These are phyloP conservation scores for Hippocampus barbouri DNA, from an alignment of 2,113 vertebrate genomes.

Conservation along the genomic window DNA sequence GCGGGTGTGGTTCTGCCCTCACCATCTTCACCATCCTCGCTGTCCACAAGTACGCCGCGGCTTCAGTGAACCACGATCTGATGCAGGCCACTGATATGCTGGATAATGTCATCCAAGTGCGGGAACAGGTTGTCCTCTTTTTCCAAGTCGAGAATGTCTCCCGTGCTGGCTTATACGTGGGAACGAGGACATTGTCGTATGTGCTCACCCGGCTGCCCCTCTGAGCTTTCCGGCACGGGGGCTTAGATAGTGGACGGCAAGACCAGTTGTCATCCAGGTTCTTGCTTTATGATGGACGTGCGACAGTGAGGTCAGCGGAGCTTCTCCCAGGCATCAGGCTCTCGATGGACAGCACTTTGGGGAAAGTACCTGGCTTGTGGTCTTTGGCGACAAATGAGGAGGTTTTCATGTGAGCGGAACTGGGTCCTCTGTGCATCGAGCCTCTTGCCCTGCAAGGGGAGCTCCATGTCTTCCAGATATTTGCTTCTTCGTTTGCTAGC, in stretches of 20 bases:
- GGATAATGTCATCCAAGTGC: too few relatives aligned
- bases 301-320: constrained; percentile 61
- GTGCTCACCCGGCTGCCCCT: constrained; percentile 79
- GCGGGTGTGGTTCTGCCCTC: constrained; percentile 81
- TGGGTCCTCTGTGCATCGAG: constrained; percentile 73
- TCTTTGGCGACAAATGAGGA: constrained; percentile 92
- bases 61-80: constrained; percentile 85
- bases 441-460: constrained; percentile 73
- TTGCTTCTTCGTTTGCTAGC: constrained; percentile 81
- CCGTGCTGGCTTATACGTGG: too few relatives aligned
- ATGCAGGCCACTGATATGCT: too few relatives aligned
- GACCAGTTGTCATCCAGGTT: constrained; percentile 39
- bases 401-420: constrained; percentile 88
- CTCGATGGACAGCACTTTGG: constrained; percentile 95
- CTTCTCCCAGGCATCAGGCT: constrained; percentile 83
- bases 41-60: constrained; percentile 78
- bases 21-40: constrained; percentile 63
- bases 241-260: constrained; percentile 53
- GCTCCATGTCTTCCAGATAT: constrained; percentile 81
- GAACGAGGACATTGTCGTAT: too few relatives aligned
- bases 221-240: constrained; percentile 70
- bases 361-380: constrained; percentile 96
- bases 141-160: too few relatives aligned
- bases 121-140: too few relatives aligned
- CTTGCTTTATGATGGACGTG: constrained; percentile 12